These are phyloP conservation scores for Peromyscus melanophrys DNA, from an alignment of 2,797 vertebrate species.

Conservation along the genomic window DNA sequence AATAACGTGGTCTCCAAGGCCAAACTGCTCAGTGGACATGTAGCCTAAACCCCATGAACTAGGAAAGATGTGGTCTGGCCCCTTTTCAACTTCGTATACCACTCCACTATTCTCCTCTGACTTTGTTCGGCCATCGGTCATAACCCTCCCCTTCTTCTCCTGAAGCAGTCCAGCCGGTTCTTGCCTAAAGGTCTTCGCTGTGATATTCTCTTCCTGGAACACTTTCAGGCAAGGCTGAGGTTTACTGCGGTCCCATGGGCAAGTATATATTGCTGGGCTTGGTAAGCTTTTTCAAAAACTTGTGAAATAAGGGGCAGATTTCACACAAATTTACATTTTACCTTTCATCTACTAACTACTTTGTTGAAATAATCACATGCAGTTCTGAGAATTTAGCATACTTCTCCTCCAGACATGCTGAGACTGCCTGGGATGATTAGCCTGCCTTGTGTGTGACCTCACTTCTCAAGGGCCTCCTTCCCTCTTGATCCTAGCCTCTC, in stretches of 20 bases:
- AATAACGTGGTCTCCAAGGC: not conserved
- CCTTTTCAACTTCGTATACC: not conserved
- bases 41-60: not conserved
- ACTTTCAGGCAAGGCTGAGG: not conserved
- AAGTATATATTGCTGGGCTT: not conserved
- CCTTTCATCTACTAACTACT: not conserved
- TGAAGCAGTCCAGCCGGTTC: not conserved
- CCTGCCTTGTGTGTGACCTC: rapidly evolving
- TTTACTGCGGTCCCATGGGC: not conserved
- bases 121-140: not conserved
- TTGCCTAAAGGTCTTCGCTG: not conserved
- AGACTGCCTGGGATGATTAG: not conserved
- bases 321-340: slow-evolving; percentile 31
- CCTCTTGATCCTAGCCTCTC: not conserved
- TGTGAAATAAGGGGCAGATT: not conserved
- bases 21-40: not conserved
- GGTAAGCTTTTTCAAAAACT: slow-evolving; percentile 13
- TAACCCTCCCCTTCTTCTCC: not conserved
- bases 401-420: not conserved
- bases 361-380: slow-evolving; percentile 38
- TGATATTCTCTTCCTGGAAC: not conserved
- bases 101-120: not conserved
- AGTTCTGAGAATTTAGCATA: not conserved
- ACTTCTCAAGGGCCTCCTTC: not conserved
- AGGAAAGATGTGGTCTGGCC: not conserved